Evolutionary conservation across 2,888 invertebrate species (phyloP).

Genomic region (Tolmerus cingulatus): DNA sequence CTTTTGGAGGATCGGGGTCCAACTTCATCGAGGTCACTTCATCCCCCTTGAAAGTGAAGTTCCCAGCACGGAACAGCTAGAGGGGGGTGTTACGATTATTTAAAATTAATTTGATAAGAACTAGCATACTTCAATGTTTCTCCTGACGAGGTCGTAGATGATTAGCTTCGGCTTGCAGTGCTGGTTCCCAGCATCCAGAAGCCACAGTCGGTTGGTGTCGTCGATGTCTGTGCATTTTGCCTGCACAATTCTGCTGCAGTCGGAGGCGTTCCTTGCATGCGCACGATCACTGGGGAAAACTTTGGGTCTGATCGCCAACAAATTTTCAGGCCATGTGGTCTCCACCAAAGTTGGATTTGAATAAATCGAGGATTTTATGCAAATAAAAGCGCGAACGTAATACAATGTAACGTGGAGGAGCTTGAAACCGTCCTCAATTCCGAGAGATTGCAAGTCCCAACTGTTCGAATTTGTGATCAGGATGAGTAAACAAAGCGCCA

Average conservation of each 20-base stretch:
- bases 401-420: slow-evolving; percentile 49
- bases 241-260: slow-evolving; percentile 49
- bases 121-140: slow-evolving; percentile 48
- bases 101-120: background rate
- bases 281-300: slow-evolving; percentile 47
- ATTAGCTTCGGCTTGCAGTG: slow-evolving; percentile 50
- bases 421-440: slow-evolving; percentile 23
- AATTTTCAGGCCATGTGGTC: slow-evolving; percentile 52
- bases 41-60: slow-evolving; percentile 15
- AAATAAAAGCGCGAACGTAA: slow-evolving; percentile 50
- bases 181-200: slow-evolving; percentile 50
- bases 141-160: slow-evolving; percentile 48
- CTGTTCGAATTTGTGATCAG: background rate
- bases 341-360: slow-evolving; percentile 50
- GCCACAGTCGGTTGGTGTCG: slow-evolving; percentile 49
- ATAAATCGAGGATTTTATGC: slow-evolving; percentile 36
- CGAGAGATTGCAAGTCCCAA: slow-evolving; percentile 37
- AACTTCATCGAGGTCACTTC: slow-evolving; percentile 45
- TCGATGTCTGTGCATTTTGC: slow-evolving; percentile 50
- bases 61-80: slow-evolving; percentile 44
- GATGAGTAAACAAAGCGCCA: background rate
- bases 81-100: background rate
- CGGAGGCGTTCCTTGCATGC: slow-evolving; percentile 32
- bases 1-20: slow-evolving; percentile 43
- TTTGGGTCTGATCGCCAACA: slow-evolving; percentile 47